A percentile compares a stretch with the other conserved stretches of the same genome.
Conservation (phyloP, 2,113 vertebrate species). For the Anarrhichthys ocellatus region DNA sequence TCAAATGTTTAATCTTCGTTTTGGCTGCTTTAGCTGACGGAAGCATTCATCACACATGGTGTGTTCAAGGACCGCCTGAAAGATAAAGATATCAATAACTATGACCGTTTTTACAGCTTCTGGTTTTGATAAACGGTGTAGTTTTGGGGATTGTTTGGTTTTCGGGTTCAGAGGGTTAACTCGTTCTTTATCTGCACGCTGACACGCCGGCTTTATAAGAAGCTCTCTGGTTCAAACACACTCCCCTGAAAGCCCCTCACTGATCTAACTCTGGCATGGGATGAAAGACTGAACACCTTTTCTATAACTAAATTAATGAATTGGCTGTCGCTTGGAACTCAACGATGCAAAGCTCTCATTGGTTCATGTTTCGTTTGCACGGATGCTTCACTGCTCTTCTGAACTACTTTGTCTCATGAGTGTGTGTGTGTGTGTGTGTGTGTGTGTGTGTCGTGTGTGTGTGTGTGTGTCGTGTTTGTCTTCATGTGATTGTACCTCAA, state of each 20-base stretch:
- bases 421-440: constrained; percentile 3
- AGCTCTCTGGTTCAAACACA: no score
- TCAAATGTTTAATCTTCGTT: neutral
- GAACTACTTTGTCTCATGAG: neutral
- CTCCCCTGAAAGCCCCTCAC: neutral
- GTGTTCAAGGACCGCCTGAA: neutral
- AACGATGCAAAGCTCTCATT: neutral
- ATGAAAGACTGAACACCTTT: neutral
- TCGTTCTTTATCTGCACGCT: neutral
- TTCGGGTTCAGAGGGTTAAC: neutral
- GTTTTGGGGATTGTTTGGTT: no score
- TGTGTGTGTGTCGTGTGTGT: neutral
- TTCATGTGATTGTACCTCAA: neutral
- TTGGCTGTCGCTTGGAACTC: neutral
- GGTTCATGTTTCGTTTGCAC: neutral
- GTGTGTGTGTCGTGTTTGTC: neutral
- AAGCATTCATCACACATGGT: neutral
- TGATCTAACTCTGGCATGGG: constrained; percentile 25
- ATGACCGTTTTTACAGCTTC: no score
- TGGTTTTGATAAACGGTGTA: no score
- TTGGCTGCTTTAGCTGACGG: neutral
- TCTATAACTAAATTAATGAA: neutral
- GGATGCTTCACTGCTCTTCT: neutral
- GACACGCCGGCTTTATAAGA: neutral
- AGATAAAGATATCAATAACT: no score